These are phyloP conservation scores for Dermochelys coriacea DNA, from an alignment of 2,797 vertebrate species.

Conservation along the genomic window DNA sequence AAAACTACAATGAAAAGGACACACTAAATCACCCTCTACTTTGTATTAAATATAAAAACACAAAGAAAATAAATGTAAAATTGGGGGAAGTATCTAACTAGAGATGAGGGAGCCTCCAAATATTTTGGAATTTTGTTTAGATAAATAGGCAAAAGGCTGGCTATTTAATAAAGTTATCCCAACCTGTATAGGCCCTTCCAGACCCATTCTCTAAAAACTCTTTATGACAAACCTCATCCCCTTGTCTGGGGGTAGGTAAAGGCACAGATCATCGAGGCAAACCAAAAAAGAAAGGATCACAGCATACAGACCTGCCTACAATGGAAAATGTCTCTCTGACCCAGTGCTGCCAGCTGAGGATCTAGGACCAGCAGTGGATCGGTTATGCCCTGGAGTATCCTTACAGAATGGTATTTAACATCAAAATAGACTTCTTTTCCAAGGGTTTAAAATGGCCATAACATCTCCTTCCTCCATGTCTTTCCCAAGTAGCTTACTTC, in stretches of 20 bases:
- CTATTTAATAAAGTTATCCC: background rate
- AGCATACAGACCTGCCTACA: background rate
- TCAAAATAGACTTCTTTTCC: background rate
- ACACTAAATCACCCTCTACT: background rate
- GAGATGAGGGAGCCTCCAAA: background rate
- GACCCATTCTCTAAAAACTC: background rate
- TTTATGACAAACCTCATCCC: background rate
- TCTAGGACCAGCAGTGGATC: background rate
- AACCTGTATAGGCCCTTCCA: background rate
- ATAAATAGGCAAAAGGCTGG: background rate
- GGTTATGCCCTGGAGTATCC: background rate
- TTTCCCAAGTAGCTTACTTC: background rate
- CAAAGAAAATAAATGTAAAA: background rate
- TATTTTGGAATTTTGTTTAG: background rate
- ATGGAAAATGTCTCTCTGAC: background rate
- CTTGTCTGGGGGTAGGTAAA: background rate
- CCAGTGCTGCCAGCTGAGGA: background rate
- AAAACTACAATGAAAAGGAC: background rate
- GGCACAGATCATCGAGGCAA: background rate
- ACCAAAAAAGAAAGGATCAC: background rate
- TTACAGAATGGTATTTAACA: background rate
- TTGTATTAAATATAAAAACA: background rate
- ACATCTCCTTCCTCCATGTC: background rate
- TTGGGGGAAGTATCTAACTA: background rate
- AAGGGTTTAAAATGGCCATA: background rate